phyloP scores from a whole-genome alignment of 1,140 invertebrate species.

The Leguminivora glycinivorella region DNA sequence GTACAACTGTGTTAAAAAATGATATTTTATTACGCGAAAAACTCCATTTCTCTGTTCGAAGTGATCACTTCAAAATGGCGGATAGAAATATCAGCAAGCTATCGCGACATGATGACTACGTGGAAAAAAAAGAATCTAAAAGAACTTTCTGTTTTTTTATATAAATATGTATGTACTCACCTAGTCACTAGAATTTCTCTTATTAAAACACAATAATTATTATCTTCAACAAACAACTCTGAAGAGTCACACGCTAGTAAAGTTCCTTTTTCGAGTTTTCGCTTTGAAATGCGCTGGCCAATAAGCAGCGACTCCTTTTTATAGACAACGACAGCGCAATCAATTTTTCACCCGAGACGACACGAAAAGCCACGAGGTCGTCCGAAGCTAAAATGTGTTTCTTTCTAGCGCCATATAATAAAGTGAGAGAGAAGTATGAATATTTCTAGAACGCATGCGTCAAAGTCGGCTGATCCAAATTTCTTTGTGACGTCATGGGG shows the following conservation, averaged over 20 bases:
- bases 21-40: neutral
- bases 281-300: constrained; percentile 20
- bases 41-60: neutral
- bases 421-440: constrained; percentile 31
- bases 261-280: constrained; percentile 25
- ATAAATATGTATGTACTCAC: neutral
- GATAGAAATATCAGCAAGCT: neutral
- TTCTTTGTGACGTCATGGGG: constrained; percentile 43
- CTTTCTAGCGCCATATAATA: constrained; percentile 28
- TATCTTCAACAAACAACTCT: constrained; percentile 24
- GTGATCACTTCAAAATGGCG: constrained; percentile 17
- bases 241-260: constrained; percentile 20
- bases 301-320: constrained; percentile 15
- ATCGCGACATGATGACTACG: neutral
- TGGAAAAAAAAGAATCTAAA: neutral
- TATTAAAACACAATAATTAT: constrained; percentile 22
- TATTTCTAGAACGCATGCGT: constrained; percentile 42
- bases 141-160: neutral
- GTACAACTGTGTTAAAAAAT: neutral
- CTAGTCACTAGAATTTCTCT: constrained; percentile 29
- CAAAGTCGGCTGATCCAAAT: constrained; percentile 26
- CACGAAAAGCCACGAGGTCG: constrained; percentile 25
- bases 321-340: constrained; percentile 17
- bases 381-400: constrained; percentile 35
- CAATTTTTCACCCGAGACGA: constrained; percentile 3